Evolutionary conservation across 2,888 invertebrate genomes (phyloP).

Genomic region (Ennomos fuscantarius): DNA sequence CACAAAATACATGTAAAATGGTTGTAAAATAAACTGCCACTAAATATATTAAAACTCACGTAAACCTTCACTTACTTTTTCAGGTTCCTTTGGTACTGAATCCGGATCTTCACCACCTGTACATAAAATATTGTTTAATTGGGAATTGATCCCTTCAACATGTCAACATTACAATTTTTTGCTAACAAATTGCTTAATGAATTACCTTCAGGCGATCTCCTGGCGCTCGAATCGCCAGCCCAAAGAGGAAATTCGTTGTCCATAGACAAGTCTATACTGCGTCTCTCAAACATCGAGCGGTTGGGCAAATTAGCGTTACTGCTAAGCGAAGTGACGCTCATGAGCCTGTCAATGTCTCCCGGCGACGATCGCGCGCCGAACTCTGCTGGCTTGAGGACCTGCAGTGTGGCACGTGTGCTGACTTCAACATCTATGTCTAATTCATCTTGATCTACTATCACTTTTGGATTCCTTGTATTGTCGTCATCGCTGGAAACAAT

Average conservation of each 20-base stretch:
- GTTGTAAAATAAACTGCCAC: constrained; percentile 2
- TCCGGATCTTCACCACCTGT: constrained; percentile 79
- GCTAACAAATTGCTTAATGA: no score
- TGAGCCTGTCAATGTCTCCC: constrained; percentile 52
- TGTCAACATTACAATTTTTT: no score
- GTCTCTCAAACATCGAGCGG: constrained; percentile 68
- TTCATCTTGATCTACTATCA: constrained; percentile 94
- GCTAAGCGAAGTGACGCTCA: constrained; percentile 49
- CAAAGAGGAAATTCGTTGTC: constrained; percentile 78
- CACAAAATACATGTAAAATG: constrained; percentile 2
- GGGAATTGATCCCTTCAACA: no score
- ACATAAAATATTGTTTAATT: constrained; percentile 5
- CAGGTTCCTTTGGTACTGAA: constrained; percentile 58
- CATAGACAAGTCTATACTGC: constrained; percentile 54
- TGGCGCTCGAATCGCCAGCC: constrained; percentile 88
- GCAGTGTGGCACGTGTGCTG: constrained; percentile 32
- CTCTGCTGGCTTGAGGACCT: constrained; percentile 27
- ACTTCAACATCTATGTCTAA: constrained; percentile 77
- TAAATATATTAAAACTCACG: constrained; percentile 17
- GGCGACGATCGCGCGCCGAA: constrained; percentile 19
- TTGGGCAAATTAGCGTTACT: constrained; percentile 41
- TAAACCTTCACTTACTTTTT: constrained; percentile 54
- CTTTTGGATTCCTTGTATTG: constrained; percentile 89
- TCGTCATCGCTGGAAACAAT: constrained; percentile 86
- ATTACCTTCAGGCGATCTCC: constrained; percentile 91